These are phyloP conservation scores for Champsocephalus gunnari DNA, from an alignment of 2,797 vertebrate genomes.

Conservation along the genomic window DNA sequence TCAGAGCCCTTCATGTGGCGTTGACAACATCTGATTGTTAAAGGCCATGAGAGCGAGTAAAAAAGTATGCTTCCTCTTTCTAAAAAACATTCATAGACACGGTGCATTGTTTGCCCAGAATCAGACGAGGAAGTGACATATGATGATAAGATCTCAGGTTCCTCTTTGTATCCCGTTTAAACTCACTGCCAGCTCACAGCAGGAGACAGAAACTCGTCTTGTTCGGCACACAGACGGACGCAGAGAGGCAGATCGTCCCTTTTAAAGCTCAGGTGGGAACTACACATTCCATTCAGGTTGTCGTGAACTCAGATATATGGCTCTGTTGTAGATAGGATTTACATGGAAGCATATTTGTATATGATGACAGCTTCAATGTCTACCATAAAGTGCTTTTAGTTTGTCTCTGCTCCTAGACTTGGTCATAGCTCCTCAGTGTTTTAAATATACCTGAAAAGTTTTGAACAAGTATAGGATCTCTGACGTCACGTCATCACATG, in stretches of 20 bases:
- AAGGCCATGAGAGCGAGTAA: slow-evolving; percentile 13
- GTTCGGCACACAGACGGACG: slow-evolving; percentile 17
- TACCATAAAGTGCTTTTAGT: neutral
- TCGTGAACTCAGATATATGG: neutral
- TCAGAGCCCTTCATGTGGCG: neutral
- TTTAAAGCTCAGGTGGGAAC: slow-evolving; percentile 41
- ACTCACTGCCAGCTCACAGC: slow-evolving; percentile 47
- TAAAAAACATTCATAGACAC: slow-evolving; percentile 58
- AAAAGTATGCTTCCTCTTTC: slow-evolving; percentile 80
- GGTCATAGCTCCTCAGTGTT: slow-evolving; percentile 89
- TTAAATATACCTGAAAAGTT: slow-evolving; percentile 80
- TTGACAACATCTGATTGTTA: neutral
- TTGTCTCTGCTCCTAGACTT: slow-evolving; percentile 85
- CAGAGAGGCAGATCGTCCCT: neutral
- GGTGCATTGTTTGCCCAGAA: slow-evolving; percentile 78
- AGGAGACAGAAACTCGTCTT: neutral
- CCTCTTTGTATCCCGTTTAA: slow-evolving; percentile 79
- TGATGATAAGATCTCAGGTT: slow-evolving; percentile 71
- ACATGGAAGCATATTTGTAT: neutral
- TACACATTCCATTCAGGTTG: slow-evolving; percentile 15
- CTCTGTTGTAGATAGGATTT: neutral
- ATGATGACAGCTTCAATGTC: neutral
- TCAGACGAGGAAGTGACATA: slow-evolving; percentile 81
- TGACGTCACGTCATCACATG: slow-evolving; percentile 44
- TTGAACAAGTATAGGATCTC: slow-evolving; percentile 84